These are phyloP conservation scores for Platysteira castanea DNA, from an alignment of 2,113 vertebrate genomes.

Conservation along the genomic window DNA sequence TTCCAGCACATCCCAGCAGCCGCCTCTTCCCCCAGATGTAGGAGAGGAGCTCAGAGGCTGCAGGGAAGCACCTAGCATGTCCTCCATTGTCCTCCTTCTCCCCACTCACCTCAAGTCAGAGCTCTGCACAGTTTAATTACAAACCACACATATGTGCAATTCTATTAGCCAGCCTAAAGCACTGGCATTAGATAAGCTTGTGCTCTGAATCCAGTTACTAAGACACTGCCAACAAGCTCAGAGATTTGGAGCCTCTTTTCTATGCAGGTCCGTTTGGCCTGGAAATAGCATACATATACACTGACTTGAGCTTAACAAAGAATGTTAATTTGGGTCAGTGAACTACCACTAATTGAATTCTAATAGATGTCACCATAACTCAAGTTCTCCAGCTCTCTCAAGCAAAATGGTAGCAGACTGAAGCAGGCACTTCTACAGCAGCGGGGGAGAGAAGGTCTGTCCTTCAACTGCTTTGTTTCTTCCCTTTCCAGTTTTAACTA, in stretches of 20 bases:
- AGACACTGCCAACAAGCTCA: constrained; percentile 26
- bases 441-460: not conserved
- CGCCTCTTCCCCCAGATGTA: rapidly evolving
- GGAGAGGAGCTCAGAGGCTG: not conserved
- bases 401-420: constrained; percentile 53
- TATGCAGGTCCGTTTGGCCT: constrained; percentile 46
- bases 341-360: constrained; percentile 63
- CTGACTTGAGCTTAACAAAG: constrained; percentile 59
- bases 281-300: constrained; percentile 52
- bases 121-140: constrained; percentile 31
- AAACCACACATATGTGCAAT: constrained; percentile 38
- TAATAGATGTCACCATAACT: constrained; percentile 59
- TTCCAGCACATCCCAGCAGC: not conserved
- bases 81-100: not conserved
- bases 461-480: not conserved
- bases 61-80: not conserved
- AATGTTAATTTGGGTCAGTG: constrained; percentile 61
- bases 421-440: not conserved
- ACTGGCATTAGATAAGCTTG: constrained; percentile 39
- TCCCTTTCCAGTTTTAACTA: constrained; percentile 10
- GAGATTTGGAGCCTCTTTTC: constrained; percentile 21
- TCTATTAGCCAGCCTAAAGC: constrained; percentile 36
- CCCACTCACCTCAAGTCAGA: not conserved
- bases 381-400: constrained; percentile 28
- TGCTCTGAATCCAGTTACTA: constrained; percentile 28